phyloP scores from a whole-genome alignment of 2,797 vertebrate genomes.

The Avahi laniger region DNA sequence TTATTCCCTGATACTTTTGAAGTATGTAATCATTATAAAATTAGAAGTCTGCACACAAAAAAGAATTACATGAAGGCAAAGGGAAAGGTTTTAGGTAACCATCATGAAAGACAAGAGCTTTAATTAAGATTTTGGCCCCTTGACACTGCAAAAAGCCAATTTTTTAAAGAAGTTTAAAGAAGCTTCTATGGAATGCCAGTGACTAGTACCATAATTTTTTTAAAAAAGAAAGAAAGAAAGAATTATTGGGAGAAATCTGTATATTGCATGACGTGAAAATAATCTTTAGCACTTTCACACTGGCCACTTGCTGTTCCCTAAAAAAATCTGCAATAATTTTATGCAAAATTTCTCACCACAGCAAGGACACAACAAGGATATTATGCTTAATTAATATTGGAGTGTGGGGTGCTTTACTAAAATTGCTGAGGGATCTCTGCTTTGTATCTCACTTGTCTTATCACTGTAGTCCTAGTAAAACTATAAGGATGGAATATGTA shows the following conservation, averaged over 20 bases:
- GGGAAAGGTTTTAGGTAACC: conserved; percentile 32
- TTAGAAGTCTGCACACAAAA: neutral
- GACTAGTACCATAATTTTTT: neutral
- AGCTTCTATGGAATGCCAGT: neutral
- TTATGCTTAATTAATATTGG: neutral
- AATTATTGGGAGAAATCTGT: neutral
- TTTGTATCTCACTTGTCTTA: neutral
- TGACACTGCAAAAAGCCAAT: neutral
- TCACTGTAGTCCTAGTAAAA: neutral
- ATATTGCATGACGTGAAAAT: neutral
- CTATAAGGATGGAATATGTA: neutral
- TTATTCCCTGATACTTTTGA: conserved; percentile 18
- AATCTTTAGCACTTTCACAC: neutral
- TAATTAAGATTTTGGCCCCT: conserved; percentile 7
- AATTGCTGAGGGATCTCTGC: neutral
- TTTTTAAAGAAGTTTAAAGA: neutral
- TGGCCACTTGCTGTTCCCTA: neutral
- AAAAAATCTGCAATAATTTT: neutral
- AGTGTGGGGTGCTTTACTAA: neutral
- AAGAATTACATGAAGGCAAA: neutral
- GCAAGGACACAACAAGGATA: neutral
- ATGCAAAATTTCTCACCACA: neutral
- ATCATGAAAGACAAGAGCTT: neutral
- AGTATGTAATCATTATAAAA: conserved; percentile 18
- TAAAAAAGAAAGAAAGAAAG: neutral